Base-by-base conservation (phyloP, 2,797 vertebrate species). In the Lacerta bilineata region DNA sequence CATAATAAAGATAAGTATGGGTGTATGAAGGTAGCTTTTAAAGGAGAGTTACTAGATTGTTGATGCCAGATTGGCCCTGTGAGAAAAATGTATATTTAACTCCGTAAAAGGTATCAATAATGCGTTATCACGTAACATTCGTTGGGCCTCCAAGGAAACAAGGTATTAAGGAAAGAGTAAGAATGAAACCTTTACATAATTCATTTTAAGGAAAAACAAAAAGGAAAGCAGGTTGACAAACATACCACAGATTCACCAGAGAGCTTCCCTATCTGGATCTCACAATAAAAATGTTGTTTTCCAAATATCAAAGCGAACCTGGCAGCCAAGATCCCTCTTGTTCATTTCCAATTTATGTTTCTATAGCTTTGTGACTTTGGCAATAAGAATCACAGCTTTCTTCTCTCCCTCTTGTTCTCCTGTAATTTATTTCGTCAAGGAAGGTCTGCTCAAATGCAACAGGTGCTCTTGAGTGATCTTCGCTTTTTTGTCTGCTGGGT, bases 401-500 rank as follows among this genome's bases (percentile, higher is more conserved):
- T 1, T 91, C 3, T 25, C 61, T 86, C 90, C 88, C 87, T 61
- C 41, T 93, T 88, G 85, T 81, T 79, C 41, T 79, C 64, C 74
- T 87, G 75, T 94, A 95, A 93, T 92, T 92, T 94, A 92, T 91
- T 94, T 94, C 94, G 91, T 81, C 91, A 88, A 39, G 68, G 87
- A 94, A 91, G 68, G 85, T 89, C 64, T 90, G 85, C 46, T 92
- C 83, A 93, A 91, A 89, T 90, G 83, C 86, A 90, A 72, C 87
- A 89, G 92, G 89, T 92, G 89, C 8, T 93, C 93, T 94, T 89
- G 91, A 91, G 15, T 79, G 87, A 91, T 92, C 93, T 94, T 91
- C 87, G 92, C 84, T 84, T 64, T 64, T 83, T 91, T 91, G 75
- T 74, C 66, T 83, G 89, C 83, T 91, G 90, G 90, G 94, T 91